Base-by-base conservation (phyloP, 2,888 invertebrate species). In the Anaspis maculata region DNA sequence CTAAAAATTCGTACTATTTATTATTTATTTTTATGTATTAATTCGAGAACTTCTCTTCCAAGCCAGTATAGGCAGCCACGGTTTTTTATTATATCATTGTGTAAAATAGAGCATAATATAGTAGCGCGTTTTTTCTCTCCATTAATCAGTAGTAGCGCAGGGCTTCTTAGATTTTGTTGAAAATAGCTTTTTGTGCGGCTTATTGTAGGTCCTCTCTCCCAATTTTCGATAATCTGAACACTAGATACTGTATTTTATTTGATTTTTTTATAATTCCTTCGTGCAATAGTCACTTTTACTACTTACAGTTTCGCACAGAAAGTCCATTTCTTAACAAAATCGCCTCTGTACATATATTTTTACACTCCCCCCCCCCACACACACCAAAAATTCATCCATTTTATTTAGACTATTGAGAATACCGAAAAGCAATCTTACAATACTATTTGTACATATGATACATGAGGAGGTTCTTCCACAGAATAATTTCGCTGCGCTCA, bases 371-470 rank as follows among this genome's bases (percentile, higher is more conserved):
- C n/a, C n/a, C n/a, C n/a, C n/a, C n/a, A n/a, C n/a, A n/a, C n/a
- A n/a, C n/a, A n/a, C n/a, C n/a, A n/a, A n/a, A n/a, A n/a, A n/a
- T n/a, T n/a, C n/a, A n/a, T n/a, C n/a, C 45, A 45, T 48, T 49
- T 36, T 39, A 44, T 45, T 35, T 9, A 10, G 5, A 42, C 37
- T 45, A 46, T 41, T 42, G 39, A 42, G 30, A 41, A 45, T 48
- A 52, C 45, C 42, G 45, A 54, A 50, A 54, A 57, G 56, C 56
- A 57, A 56, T 57, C 51, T 51, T 48, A 40, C 41, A 46, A 46
- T 48, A 48, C 44, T 52, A 37, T 29, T 19, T 57, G 55, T 56
- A 54, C 38, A 55, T 54, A 57, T 45, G 29, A 15, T 21, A 36
- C 40, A 39, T 51, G 48, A 51, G 54, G 46, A 46, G 50, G 52